Evolutionary conservation across 1,140 invertebrate species (phyloP).

Genomic region (Lepidotrigona ventralis): DNA sequence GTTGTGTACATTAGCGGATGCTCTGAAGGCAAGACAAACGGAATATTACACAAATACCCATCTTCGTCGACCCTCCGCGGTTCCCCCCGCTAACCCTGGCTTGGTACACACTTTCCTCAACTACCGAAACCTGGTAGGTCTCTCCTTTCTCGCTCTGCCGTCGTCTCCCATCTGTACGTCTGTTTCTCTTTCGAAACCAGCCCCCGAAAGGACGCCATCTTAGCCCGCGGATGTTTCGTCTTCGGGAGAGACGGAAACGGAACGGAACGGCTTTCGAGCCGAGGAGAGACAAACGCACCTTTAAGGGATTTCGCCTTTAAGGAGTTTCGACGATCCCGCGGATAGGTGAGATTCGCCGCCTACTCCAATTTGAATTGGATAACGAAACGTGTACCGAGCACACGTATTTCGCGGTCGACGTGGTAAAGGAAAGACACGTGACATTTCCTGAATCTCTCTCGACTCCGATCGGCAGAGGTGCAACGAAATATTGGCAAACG

Average conservation of each 20-base stretch:
- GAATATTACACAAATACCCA: conserved; percentile 81
- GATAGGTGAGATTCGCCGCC: conserved; percentile 63
- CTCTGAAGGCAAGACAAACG: conserved; percentile 80
- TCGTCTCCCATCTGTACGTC: background rate
- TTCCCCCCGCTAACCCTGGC: conserved; percentile 45
- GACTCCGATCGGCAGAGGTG: too few species aligned
- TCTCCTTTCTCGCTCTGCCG: conserved; percentile 26
- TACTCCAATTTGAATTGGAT: conserved; percentile 77
- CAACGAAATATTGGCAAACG: background rate
- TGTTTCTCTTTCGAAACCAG: conserved; percentile 15
- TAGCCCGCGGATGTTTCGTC: conserved; percentile 74
- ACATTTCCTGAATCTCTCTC: too few species aligned
- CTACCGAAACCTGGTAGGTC: conserved; percentile 47
- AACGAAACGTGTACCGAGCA: background rate
- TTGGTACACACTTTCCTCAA: conserved; percentile 45
- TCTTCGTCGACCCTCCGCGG: conserved; percentile 56
- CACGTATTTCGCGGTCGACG: too few species aligned
- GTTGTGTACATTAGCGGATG: conserved; percentile 80
- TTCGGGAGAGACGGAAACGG: conserved; percentile 55
- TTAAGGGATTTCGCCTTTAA: conserved; percentile 65
- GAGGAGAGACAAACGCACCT: conserved; percentile 63
- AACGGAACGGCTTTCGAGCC: conserved; percentile 48
- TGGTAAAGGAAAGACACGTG: too few species aligned
- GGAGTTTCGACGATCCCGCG: conserved; percentile 76
- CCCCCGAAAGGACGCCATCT: conserved; percentile 63